These are phyloP conservation scores for Trichoplusia ni DNA, from an alignment of 1,140 invertebrate genomes.

Conservation along the genomic window DNA sequence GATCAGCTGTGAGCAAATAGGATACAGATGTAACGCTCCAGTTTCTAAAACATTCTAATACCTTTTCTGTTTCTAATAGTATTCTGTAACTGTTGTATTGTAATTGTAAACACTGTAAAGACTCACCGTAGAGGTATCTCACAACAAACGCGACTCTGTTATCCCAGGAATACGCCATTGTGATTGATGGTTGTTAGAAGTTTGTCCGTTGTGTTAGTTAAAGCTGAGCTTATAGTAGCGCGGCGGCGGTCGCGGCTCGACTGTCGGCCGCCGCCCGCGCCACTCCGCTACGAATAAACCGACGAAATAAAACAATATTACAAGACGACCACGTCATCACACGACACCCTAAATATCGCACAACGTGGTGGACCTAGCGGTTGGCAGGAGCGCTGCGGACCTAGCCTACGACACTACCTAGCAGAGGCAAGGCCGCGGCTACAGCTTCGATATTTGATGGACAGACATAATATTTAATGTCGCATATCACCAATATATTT, in stretches of 20 bases:
- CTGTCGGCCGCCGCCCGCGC: slow-evolving; percentile 51
- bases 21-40: too few species aligned
- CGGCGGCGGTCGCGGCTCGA: slow-evolving; percentile 48
- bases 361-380: slow-evolving; percentile 12
- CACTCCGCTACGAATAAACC: slow-evolving; percentile 41
- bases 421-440: not conserved
- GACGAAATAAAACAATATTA: slow-evolving; percentile 43
- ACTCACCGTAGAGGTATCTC: slow-evolving; percentile 89
- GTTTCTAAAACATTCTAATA: too few species aligned
- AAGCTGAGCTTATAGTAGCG: slow-evolving; percentile 27
- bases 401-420: slow-evolving; percentile 4
- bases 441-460: too few species aligned
- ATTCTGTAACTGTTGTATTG: too few species aligned
- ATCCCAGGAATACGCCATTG: slow-evolving; percentile 89
- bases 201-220: slow-evolving; percentile 20
- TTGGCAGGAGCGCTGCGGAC: slow-evolving; percentile 11
- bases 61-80: too few species aligned
- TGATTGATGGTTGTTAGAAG: slow-evolving; percentile 25
- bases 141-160: slow-evolving; percentile 91
- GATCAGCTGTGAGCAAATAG: too few species aligned
- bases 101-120: not conserved
- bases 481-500: too few species aligned
- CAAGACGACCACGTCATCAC: slow-evolving; percentile 32
- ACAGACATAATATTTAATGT: too few species aligned
- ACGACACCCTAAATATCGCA: slow-evolving; percentile 48